Base-by-base conservation (phyloP, 2,113 vertebrate species). In the Rana temporaria region DNA sequence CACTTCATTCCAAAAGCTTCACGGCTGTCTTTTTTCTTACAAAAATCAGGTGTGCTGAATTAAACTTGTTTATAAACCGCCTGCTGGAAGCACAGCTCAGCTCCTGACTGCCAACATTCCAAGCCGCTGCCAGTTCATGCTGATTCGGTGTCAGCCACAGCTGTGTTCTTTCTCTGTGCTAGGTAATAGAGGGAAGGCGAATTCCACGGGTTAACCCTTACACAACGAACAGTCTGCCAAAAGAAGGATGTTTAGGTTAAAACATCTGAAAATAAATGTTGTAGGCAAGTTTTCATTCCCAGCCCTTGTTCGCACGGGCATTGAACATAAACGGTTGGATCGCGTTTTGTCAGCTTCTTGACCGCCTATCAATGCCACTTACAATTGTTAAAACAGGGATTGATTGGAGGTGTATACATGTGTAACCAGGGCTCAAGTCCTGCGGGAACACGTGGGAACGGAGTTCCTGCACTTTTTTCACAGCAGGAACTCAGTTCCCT, bases 91-190 rank as follows among this genome's bases (percentile, higher is more conserved):
- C 56, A 26, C 67, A 82, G 73, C 53, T 73, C 22, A 60, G 62
- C 70, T 68, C 68, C 86, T 38, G 34, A 18, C 85, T 85, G 65
- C 4, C 14, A 72, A 8, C 22, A 72, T 75, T 22, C 63, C 20
- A 59, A 59, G 34, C 4, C 20, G 73, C 69, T 74, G 85, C 74
- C 85, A 84, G 53, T 20, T 60, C n/a, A 11, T 42, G 60, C 78
- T 82, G 76, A 85, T 67, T 57, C 19, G 2, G 75, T 81, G 77
- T 88, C 71, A 85, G 84, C 42, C 73, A 65, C 84, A 86, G 55
- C 84, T 86, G 85, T 52, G 71, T 34, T 82, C 18, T 20, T 65
- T 79, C 86, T 81, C 53, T 48, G 2, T 48, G 42, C 81, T 60
- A 70, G 84, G 9, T n/a, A 74, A 62, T 67, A 78, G 30, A 65